Evolutionary conservation across 2,797 vertebrate genomes (phyloP).

Genomic region (Glossophaga mutica): DNA sequence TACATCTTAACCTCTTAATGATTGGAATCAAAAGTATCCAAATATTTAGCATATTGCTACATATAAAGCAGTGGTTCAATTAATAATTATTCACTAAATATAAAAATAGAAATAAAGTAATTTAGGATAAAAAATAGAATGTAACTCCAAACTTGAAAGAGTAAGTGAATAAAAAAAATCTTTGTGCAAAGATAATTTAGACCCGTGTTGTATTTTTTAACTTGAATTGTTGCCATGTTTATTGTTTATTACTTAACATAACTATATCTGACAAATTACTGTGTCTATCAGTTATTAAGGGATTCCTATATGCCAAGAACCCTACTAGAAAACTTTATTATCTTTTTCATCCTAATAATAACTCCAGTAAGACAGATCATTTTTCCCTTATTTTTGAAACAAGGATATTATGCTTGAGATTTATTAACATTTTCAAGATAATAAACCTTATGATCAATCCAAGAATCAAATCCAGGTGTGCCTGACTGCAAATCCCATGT

Average conservation of each 20-base stretch:
- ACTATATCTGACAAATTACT: not conserved
- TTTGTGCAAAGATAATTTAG: not conserved
- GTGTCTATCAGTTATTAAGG: not conserved
- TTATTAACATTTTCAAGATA: not conserved
- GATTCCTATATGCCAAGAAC: not conserved
- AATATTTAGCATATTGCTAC: not conserved
- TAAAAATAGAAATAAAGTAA: not conserved
- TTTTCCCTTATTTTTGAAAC: conserved; percentile 22
- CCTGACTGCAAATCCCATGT: not conserved
- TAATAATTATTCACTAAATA: not conserved
- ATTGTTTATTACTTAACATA: not conserved
- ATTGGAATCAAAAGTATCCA: not conserved
- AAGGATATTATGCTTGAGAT: not conserved
- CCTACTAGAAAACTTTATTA: not conserved
- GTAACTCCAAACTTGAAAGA: not conserved
- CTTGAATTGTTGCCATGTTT: not conserved
- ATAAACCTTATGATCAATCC: not conserved
- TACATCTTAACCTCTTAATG: not conserved
- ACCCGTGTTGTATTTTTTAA: not conserved
- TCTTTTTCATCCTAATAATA: not conserved
- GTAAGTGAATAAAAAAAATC: not conserved
- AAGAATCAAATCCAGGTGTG: not conserved
- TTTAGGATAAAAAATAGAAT: not conserved
- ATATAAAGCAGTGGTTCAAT: not conserved
- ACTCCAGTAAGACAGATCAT: not conserved